Percentiles rank a stretch among this genome's conserved stretches.
Conservation (phyloP, 2,888 invertebrate species). For the Timandra comae region DNA sequence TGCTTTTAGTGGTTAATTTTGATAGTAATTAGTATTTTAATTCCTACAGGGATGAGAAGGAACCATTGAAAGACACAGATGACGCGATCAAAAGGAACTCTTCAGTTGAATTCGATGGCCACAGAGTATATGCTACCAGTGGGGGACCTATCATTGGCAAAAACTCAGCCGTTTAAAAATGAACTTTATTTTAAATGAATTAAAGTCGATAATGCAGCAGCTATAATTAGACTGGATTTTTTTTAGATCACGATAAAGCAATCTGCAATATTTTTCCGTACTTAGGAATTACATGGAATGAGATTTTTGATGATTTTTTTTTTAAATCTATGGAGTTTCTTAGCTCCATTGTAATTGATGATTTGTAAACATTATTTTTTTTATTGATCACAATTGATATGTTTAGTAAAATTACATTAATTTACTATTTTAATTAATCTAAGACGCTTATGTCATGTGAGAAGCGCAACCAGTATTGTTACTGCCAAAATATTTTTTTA, state of each 20-base stretch:
- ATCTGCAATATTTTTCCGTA: too few species aligned
- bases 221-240: slow-evolving; percentile 4
- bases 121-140: slow-evolving; percentile 87
- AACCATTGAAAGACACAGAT: slow-evolving; percentile 84
- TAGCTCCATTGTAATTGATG: too few species aligned
- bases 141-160: slow-evolving; percentile 91
- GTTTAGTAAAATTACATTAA: too few species aligned
- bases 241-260: too few species aligned
- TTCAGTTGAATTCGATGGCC: slow-evolving; percentile 88
- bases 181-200: neutral
- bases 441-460: slow-evolving; percentile 65
- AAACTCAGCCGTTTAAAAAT: slow-evolving; percentile 87
- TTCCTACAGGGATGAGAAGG: slow-evolving; percentile 83
- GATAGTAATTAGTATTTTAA: slow-evolving; percentile 4
- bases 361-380: too few species aligned
- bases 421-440: too few species aligned
- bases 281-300: too few species aligned
- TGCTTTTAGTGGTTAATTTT: slow-evolving; percentile 3
- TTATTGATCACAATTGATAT: too few species aligned
- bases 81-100: slow-evolving; percentile 84
- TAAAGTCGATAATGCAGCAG: too few species aligned
- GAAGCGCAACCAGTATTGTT: slow-evolving; percentile 64
- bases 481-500: slow-evolving; percentile 64
- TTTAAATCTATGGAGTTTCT: too few species aligned
- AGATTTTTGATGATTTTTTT: too few species aligned